A percentile compares a stretch with the other conserved stretches of the same genome.
phyloP scores from a whole-genome alignment of 2,113 vertebrate genomes.

The Scomber japonicus region DNA sequence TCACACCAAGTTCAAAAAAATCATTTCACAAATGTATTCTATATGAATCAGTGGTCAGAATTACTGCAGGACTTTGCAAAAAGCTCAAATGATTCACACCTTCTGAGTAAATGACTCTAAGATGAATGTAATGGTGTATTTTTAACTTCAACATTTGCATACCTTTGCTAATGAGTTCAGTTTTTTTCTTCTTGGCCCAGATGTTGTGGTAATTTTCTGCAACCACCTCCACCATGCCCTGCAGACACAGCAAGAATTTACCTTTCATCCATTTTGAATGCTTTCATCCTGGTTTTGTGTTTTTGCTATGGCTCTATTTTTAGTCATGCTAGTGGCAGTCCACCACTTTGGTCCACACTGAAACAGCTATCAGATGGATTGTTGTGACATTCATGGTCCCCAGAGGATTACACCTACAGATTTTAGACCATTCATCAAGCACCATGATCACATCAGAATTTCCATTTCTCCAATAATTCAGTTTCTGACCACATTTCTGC shows the following conservation, averaged over 20 bases:
- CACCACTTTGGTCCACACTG: not conserved
- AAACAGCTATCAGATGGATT: not conserved
- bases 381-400: too few species aligned
- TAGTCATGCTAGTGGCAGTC: too few species aligned
- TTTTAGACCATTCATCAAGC: too few species aligned
- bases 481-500: not conserved
- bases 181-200: slow-evolving; percentile 98
- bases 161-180: slow-evolving; percentile 94
- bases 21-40: not conserved
- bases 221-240: slow-evolving; percentile 97
- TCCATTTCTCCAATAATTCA: not conserved
- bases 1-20: slow-evolving; percentile 17
- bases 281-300: not conserved
- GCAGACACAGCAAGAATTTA: slow-evolving; percentile 2
- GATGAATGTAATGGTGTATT: not conserved
- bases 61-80: not conserved
- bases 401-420: too few species aligned
- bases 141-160: not conserved
- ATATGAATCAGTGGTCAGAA: not conserved
- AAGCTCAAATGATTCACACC: not conserved
- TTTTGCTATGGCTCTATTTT: too few species aligned
- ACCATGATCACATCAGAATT: not conserved
- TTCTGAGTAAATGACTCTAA: too few species aligned
- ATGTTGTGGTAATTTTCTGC: slow-evolving; percentile 99
- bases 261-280: not conserved